phyloP scores from a whole-genome alignment of 2,113 vertebrate species.

The Thymallus thymallus region DNA sequence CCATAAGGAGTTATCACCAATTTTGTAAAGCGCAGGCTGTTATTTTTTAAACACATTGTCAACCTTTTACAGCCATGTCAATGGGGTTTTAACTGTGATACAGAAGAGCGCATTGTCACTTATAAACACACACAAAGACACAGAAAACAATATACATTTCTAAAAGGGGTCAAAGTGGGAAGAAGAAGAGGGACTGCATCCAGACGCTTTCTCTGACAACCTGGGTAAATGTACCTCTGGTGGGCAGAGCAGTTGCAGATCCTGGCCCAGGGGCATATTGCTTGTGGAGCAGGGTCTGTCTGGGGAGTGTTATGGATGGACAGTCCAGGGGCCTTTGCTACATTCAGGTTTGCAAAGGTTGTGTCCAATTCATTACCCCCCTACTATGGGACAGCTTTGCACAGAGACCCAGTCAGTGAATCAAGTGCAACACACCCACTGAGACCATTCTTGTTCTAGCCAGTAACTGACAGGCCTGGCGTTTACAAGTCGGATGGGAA shows the following conservation, averaged over 20 bases:
- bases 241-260: background rate
- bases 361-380: slow-evolving; percentile 2
- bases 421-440: background rate
- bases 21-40: background rate
- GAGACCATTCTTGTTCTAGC: background rate
- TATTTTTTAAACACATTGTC: background rate
- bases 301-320: background rate
- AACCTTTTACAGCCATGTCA: background rate
- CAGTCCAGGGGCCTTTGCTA: background rate
- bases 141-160: slow-evolving; percentile 19
- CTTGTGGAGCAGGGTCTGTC: background rate
- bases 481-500: slow-evolving; percentile 70
- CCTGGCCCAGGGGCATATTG: slow-evolving; percentile 3
- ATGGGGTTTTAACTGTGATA: slow-evolving; percentile 13
- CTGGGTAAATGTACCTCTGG: slow-evolving; percentile 16
- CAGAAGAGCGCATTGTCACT: slow-evolving; percentile 21
- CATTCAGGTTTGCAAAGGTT: slow-evolving; percentile 8
- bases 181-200: slow-evolving; percentile 27
- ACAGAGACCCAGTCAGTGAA: background rate
- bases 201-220: slow-evolving; percentile 1
- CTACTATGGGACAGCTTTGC: background rate
- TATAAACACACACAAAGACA: slow-evolving; percentile 37
- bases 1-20: background rate
- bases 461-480: background rate
- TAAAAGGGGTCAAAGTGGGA: slow-evolving; percentile 35